These are phyloP conservation scores for Heliconius cydno DNA, from an alignment of 2,888 invertebrate genomes.

Conservation along the genomic window DNA sequence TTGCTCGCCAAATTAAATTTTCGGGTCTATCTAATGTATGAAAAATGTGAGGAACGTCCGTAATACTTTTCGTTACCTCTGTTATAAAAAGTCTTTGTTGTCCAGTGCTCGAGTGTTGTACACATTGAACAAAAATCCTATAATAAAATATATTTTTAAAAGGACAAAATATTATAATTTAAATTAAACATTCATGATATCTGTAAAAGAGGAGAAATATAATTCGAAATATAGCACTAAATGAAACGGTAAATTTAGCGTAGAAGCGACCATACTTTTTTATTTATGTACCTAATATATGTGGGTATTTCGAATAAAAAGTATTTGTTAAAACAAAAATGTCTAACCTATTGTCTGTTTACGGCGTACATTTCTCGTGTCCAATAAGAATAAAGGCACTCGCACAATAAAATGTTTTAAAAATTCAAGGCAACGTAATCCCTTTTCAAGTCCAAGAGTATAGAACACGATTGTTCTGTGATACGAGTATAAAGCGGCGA, in stretches of 20 bases:
- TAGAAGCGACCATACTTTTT: neutral
- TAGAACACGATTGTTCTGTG: conserved; percentile 26
- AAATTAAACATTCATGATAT: neutral
- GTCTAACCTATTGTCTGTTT: conserved; percentile 1
- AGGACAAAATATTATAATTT: neutral
- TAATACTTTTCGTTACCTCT: neutral
- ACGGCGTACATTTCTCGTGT: neutral
- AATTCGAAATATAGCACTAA: neutral
- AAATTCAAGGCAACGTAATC: conserved; percentile 12
- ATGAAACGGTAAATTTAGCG: neutral
- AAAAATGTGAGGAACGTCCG: conserved; percentile 4
- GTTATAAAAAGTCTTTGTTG: neutral
- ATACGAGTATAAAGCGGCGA: conserved; percentile 42
- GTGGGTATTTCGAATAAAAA: neutral
- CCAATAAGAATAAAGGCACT: conserved; percentile 12
- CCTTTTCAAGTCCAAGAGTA: conserved; percentile 10
- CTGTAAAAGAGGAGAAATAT: neutral
- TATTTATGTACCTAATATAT: neutral
- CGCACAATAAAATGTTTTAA: conserved; percentile 13
- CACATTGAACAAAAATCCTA: neutral
- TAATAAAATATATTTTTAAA: neutral
- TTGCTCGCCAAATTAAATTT: conserved; percentile 34
- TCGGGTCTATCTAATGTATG: conserved; percentile 22
- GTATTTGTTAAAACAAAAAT: conserved; percentile 11
- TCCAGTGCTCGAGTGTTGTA: neutral